phyloP scores from a whole-genome alignment of 53 echinoderm and acorn worm species.

The Crossaster papposus region DNA sequence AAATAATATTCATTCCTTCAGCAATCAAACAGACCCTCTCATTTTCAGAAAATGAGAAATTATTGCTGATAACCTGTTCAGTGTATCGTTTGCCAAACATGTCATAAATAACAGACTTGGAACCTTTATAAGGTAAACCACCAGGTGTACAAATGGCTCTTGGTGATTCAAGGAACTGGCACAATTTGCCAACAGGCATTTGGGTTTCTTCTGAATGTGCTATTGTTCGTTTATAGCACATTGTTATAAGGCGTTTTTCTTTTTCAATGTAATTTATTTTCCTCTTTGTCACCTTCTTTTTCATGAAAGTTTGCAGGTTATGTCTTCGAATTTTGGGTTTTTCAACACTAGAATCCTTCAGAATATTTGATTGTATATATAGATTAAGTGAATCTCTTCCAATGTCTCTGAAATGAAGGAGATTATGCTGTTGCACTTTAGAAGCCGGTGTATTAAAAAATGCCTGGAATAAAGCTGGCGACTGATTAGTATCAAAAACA shows the following conservation, averaged over 20 bases:
- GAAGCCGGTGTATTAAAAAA: conserved; percentile 20
- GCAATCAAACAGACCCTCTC: conserved; percentile 8
- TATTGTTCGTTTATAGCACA: conserved; percentile 57
- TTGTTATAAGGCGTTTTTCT: conserved; percentile 33
- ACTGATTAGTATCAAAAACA: conserved; percentile 41
- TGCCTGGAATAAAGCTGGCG: not conserved
- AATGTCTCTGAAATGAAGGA: conserved; percentile 18
- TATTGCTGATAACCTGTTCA: not conserved
- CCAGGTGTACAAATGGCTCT: conserved; percentile 33
- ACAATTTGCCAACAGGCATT: not conserved
- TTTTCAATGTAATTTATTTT: conserved; percentile 35
- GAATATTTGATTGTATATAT: conserved; percentile 19
- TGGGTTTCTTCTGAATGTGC: conserved; percentile 38
- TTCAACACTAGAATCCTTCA: conserved; percentile 35
- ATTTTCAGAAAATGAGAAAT: not conserved
- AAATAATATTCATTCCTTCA: conserved; percentile 67
- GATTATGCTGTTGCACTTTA: conserved; percentile 22
- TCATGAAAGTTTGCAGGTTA: conserved; percentile 32
- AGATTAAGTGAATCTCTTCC: conserved; percentile 19
- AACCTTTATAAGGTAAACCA: conserved; percentile 48
- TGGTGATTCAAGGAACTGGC: conserved; percentile 44
- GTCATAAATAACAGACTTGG: conserved; percentile 45
- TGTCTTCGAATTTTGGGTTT: conserved; percentile 32
- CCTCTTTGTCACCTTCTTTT: conserved; percentile 2
- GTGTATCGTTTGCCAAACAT: conserved; percentile 38